Evolutionary conservation across 2,888 invertebrate species (phyloP), one percentile per base, ranked within the genome.

Genomic region (Meandrusa payeni): DNA sequence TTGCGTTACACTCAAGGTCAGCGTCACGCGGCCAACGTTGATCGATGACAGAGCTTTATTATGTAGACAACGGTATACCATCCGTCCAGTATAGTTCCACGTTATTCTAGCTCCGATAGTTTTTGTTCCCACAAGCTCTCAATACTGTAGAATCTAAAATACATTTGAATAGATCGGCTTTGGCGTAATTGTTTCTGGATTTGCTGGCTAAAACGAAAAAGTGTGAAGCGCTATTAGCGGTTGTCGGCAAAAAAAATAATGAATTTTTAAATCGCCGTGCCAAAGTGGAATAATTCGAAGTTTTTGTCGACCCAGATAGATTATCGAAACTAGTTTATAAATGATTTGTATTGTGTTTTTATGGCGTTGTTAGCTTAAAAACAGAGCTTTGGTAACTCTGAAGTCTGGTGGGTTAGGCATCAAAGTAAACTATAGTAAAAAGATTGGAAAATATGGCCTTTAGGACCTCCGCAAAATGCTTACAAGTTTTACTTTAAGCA

Each of bases 41-140:
- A 69, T 69, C 55, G 69, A 70, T 69, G 70, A 62, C 63, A 66
- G 51, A 52, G 50, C 53, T 62, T 63, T 54, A 48, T 53, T 51
- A 48, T 51, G 46, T 36, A 34, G 39, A 47, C 33, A 38, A 48
- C 41, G 41, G 44, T 24, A 45, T 20, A 9, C n/a, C 24, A 29
- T 33, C 27, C 7, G 31, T 17, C 20, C 9, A 2, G 23, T 27
- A 17, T 11, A 4, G 7, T n/a, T n/a, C n/a, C n/a, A n/a, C 17
- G 19, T 32, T 40, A 4, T 15, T 26, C 31, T 40, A 26, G 32
- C 10, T 7, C 10, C 12, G 11, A 2, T 5, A 7, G n/a, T 31
- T 34, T 34, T 40, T 34, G 23, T 29, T 17, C 36, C 22, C 31
- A 13, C 42, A 31, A 19, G 15, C 22, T 11, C 19, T 5, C 10